Conservation (phyloP, 2,888 invertebrate genomes). For the Eutolmus rufibarbis region DNA sequence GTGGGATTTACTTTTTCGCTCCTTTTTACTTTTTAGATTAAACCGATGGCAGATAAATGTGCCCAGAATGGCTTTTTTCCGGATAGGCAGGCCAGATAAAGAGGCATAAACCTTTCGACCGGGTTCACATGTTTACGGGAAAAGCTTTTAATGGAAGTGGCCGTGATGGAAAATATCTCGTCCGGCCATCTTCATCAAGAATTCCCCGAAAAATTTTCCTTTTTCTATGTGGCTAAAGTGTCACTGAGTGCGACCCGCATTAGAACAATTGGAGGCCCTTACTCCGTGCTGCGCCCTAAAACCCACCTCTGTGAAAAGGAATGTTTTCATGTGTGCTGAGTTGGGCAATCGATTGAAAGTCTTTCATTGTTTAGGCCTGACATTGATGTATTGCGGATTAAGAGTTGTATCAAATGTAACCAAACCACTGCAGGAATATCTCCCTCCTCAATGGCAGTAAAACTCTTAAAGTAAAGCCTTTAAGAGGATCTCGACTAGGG, state of each 20-base stretch:
- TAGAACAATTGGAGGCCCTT: neutral
- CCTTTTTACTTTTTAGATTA: neutral
- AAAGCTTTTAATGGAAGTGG: slow-evolving; percentile 15
- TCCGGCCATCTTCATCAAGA: neutral
- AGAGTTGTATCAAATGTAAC: slow-evolving; percentile 47
- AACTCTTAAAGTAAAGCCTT: neutral
- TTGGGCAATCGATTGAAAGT: slow-evolving; percentile 33
- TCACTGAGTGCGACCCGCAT: neutral
- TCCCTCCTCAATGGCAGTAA: neutral
- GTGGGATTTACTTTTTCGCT: neutral
- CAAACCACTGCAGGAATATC: neutral
- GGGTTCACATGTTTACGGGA: neutral
- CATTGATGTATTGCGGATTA: slow-evolving; percentile 63
- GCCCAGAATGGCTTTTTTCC: neutral
- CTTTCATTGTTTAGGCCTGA: slow-evolving; percentile 49
- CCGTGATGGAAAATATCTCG: neutral
- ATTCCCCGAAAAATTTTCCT: neutral
- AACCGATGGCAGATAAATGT: slow-evolving; percentile 30
- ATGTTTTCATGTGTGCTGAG: neutral
- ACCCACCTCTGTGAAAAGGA: neutral
- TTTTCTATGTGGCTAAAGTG: neutral
- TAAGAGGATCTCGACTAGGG: neutral
- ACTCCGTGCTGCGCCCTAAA: neutral
- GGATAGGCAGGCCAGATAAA: neutral
- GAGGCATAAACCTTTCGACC: neutral